Evolutionary conservation across 2,888 invertebrate genomes (phyloP).

Genomic region (Tryphoninae sp.): DNA sequence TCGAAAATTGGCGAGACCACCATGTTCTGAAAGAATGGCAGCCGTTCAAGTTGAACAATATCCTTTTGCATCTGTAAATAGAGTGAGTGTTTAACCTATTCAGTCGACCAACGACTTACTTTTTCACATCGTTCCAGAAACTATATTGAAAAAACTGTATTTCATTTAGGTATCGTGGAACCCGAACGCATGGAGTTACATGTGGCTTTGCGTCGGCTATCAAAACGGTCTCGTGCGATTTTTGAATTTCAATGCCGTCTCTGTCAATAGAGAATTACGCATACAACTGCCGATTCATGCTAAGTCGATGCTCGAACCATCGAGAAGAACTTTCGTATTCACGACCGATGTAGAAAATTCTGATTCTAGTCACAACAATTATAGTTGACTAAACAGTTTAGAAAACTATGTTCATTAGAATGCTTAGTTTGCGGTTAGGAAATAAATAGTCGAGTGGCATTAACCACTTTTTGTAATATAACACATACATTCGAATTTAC

Average conservation of each 20-base stretch:
- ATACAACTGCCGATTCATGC: slow-evolving; percentile 66
- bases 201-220: slow-evolving; percentile 80
- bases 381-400: not conserved
- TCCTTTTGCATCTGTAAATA: slow-evolving; percentile 79
- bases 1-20: slow-evolving; percentile 13
- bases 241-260: slow-evolving; percentile 72
- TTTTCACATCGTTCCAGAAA: not conserved
- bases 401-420: not conserved
- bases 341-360: not conserved
- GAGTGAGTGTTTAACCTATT: slow-evolving; percentile 69
- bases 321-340: not conserved
- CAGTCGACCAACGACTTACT: slow-evolving; percentile 2
- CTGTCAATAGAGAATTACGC: slow-evolving; percentile 60
- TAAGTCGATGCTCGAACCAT: slow-evolving; percentile 59
- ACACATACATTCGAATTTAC: not conserved
- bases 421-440: too few species aligned
- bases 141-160: slow-evolving; percentile 2
- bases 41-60: slow-evolving; percentile 76
- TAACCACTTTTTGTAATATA: not conserved
- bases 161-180: slow-evolving; percentile 80
- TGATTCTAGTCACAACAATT: not conserved
- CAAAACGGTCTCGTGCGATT: slow-evolving; percentile 81
- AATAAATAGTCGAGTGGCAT: too few species aligned
- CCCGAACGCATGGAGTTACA: slow-evolving; percentile 81
- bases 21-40: slow-evolving; percentile 69